phyloP scores from a whole-genome alignment of 2,888 invertebrate genomes.

The Drosophila hamatofila region DNA sequence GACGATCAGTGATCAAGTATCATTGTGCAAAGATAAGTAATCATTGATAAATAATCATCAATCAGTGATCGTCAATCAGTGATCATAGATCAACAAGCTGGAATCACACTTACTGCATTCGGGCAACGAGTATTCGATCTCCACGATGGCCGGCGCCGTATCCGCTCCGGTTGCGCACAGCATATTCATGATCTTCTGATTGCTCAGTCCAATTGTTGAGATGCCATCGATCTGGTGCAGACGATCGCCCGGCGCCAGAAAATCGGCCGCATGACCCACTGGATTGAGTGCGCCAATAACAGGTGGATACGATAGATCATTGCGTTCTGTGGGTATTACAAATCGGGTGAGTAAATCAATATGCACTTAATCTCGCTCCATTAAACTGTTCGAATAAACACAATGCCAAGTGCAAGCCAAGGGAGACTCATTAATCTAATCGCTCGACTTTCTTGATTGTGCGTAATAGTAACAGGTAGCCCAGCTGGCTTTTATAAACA shows the following conservation, averaged over 20 bases:
- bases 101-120: slow-evolving; percentile 89
- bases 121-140: slow-evolving; percentile 93
- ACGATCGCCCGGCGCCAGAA: slow-evolving; percentile 91
- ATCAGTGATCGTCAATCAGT: neutral
- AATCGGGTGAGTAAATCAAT: slow-evolving; percentile 39
- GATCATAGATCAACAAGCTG: neutral
- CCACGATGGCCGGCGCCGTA: slow-evolving; percentile 90
- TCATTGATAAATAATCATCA: neutral
- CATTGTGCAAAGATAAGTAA: neutral
- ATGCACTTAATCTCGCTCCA: slow-evolving; percentile 20
- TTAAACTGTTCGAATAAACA: slow-evolving; percentile 18
- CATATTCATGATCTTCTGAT: slow-evolving; percentile 90
- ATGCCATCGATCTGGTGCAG: slow-evolving; percentile 93
- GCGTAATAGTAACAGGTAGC: neutral
- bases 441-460: neutral
- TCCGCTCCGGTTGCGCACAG: slow-evolving; percentile 87
- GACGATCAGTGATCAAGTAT: neutral
- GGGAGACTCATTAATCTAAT: slow-evolving; percentile 15
- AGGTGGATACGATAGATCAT: slow-evolving; percentile 85
- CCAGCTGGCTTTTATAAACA: neutral
- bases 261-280: slow-evolving; percentile 88
- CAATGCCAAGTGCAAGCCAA: neutral
- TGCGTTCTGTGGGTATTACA: slow-evolving; percentile 76
- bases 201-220: slow-evolving; percentile 90
- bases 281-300: slow-evolving; percentile 85